Evolutionary conservation across 2,888 invertebrate genomes (phyloP), one percentile per base, ranked within the genome.

Genomic region (Idaea straminata): DNA sequence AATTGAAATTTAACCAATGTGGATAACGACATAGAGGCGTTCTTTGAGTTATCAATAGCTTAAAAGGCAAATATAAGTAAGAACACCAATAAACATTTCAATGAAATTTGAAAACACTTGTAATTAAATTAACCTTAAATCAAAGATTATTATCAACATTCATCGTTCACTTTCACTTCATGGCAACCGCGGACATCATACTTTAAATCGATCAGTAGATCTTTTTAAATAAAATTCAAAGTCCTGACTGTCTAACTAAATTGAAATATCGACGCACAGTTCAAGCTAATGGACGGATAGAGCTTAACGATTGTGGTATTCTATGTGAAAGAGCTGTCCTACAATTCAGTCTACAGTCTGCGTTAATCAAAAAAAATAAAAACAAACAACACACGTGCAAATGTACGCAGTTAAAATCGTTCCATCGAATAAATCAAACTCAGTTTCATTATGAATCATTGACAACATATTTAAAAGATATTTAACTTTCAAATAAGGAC

Each of bases 361-460:
- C 66, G 65, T 65, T 35, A 34, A 61, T 58, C 63, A 64, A 65
- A 73, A 74, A 73, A 78, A 75, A 77, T 72, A 72, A 73, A 71
- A 72, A 74, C 68, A 47, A 0, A 47, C 67, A 69, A 72, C 75
- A 65, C 74, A 78, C 74, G 74, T 79, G 81, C 79, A 83, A 86
- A 86, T 85, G 83, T 82, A 81, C 80, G 76, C 79, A 83, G 83
- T 83, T 85, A 82, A 82, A 84, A 79, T 76, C 76, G 82, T 77
- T 75, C 72, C 79, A 72, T 72, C 70, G 70, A 73, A 80, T 89
- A 87, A 89, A 88, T 89, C 87, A 89, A 87, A 84, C 69, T 73
- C 69, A 73, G 71, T 47, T 47, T 62, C 67, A 68, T 63, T 67
- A 81, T 86, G 86, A 86, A 81, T 85, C 86, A 86, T 81, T 62